These are phyloP conservation scores for Porites rus DNA, from an alignment of 92 coral and sea anemone genomes.

Conservation along the genomic window DNA sequence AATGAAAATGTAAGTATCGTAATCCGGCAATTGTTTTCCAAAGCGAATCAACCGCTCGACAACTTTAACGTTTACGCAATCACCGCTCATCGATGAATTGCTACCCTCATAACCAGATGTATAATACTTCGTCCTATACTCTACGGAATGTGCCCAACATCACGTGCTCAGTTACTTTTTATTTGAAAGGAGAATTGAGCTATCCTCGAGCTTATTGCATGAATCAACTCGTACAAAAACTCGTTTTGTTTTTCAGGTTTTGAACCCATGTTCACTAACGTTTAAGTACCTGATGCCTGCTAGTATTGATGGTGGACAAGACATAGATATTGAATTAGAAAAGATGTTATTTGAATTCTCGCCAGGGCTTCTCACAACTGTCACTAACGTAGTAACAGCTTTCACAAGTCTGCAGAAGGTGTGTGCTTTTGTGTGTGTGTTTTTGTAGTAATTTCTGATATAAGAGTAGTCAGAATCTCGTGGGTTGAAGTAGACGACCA, in stretches of 20 bases:
- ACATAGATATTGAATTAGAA: slow-evolving; percentile 63
- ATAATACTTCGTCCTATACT: too few species aligned
- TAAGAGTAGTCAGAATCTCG: too few species aligned
- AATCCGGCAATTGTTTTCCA: too few species aligned
- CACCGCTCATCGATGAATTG: too few species aligned
- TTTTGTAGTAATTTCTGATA: not conserved
- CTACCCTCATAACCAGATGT: too few species aligned
- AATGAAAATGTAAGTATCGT: too few species aligned
- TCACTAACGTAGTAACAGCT: slow-evolving; percentile 73
- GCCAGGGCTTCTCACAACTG: slow-evolving; percentile 80
- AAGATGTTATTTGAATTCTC: slow-evolving; percentile 84
- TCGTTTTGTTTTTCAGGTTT: slow-evolving; percentile 58
- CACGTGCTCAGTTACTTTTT: too few species aligned
- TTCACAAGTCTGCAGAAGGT: slow-evolving; percentile 93
- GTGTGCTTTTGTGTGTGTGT: not conserved
- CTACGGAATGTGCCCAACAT: too few species aligned
- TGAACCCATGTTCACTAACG: slow-evolving; percentile 83
- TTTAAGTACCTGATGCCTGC: slow-evolving; percentile 80
- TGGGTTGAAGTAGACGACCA: not conserved
- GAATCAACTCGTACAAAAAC: not conserved
- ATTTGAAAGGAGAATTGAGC: too few species aligned
- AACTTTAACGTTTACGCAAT: too few species aligned
- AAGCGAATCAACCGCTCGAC: too few species aligned
- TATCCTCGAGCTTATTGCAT: not conserved
- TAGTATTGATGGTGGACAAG: slow-evolving; percentile 81